These are phyloP conservation scores for Nannobrachium achirus DNA, from an alignment of 2,113 vertebrate species.

Conservation along the genomic window DNA sequence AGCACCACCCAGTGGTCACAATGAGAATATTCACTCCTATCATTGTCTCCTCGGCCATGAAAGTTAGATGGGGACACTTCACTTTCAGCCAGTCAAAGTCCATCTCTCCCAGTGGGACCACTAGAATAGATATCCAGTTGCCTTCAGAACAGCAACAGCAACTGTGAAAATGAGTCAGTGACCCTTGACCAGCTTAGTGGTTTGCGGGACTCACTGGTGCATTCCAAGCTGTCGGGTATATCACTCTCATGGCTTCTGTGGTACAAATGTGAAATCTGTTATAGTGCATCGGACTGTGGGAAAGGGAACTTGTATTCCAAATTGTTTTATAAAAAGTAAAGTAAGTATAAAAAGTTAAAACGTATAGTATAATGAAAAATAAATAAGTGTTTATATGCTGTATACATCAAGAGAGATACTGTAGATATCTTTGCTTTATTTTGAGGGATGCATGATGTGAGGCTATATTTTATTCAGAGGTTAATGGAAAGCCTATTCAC, in stretches of 20 bases:
- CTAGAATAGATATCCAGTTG: constrained; percentile 31
- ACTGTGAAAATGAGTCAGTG: constrained; percentile 37
- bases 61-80: not conserved
- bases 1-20: constrained; percentile 57
- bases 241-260: constrained; percentile 12
- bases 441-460: too few species aligned
- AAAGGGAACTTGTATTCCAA: too few species aligned
- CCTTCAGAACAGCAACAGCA: constrained; percentile 33
- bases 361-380: too few species aligned
- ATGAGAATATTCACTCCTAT: constrained; percentile 19
- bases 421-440: too few species aligned
- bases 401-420: too few species aligned
- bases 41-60: not conserved
- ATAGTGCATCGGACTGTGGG: not conserved
- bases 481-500: not conserved
- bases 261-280: constrained; percentile 14
- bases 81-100: not conserved
- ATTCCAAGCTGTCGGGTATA: constrained; percentile 52
- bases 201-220: constrained; percentile 31
- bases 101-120: not conserved
- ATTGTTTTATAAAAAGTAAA: too few species aligned
- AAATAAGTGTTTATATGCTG: too few species aligned
- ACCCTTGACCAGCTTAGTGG: constrained; percentile 50
- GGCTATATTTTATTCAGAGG: not conserved
- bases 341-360: too few species aligned